phyloP scores from a whole-genome alignment of 2,113 vertebrate species.

The Dipodomys ordii region DNA sequence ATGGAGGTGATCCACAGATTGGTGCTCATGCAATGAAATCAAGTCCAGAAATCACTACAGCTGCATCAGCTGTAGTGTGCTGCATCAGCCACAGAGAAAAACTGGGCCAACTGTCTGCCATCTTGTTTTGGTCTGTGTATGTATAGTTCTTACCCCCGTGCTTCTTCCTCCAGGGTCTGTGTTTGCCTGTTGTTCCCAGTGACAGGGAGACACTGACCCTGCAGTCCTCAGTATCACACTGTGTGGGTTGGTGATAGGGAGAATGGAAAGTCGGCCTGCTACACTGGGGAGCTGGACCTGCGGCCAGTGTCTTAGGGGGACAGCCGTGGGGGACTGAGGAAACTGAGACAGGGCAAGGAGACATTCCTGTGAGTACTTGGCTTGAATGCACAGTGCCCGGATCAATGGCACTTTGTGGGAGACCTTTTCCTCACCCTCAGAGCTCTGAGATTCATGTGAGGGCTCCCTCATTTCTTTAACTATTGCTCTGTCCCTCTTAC shows the following conservation, averaged over 20 bases:
- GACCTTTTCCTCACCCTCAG: not conserved
- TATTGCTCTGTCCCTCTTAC: not conserved
- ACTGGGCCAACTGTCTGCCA: rapidly evolving
- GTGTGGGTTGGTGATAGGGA: not conserved
- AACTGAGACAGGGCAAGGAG: not conserved
- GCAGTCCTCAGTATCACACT: not conserved
- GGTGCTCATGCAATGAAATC: not conserved
- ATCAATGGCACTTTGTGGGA: not conserved
- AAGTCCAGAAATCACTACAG: not conserved
- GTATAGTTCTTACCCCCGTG: too few relatives aligned
- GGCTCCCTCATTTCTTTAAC: not conserved
- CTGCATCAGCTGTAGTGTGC: not conserved
- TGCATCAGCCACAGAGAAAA: not conserved
- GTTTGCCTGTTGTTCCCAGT: not conserved
- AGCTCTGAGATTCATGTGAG: not conserved
- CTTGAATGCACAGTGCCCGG: not conserved
- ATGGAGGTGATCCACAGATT: not conserved
- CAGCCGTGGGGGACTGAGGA: not conserved
- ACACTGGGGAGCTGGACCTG: not conserved
- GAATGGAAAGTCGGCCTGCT: not conserved
- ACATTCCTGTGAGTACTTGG: rapidly evolving
- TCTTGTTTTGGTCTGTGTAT: not conserved
- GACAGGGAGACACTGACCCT: not conserved
- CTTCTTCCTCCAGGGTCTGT: not conserved
- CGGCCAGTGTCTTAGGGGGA: not conserved